These are phyloP conservation scores for Conus canariensis DNA, from an alignment of 2,888 invertebrate genomes.

Conservation along the genomic window DNA sequence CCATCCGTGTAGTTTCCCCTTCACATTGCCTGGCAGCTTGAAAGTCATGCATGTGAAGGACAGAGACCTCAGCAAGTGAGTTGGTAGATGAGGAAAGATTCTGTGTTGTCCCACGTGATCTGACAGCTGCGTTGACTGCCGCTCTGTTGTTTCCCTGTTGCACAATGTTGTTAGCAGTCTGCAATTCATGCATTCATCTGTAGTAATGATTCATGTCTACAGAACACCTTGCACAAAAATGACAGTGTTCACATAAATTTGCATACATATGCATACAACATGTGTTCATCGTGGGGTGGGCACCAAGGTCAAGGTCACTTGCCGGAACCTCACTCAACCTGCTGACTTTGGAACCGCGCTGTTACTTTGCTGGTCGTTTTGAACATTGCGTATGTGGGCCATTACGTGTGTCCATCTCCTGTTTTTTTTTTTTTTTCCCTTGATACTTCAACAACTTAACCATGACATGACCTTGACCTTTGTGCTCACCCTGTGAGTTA, in stretches of 20 bases:
- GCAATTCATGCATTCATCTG: constrained; percentile 28
- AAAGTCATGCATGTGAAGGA: too few relatives aligned
- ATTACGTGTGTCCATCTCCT: too few relatives aligned
- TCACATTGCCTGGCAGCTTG: too few relatives aligned
- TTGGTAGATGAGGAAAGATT: too few relatives aligned
- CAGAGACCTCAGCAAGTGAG: too few relatives aligned
- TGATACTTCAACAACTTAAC: constrained; percentile 8
- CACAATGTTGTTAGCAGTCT: background rate
- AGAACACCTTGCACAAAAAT: constrained; percentile 34
- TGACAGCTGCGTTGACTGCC: constrained; percentile 16
- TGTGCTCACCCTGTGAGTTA: background rate
- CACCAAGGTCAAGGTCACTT: background rate
- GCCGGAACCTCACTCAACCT: background rate
- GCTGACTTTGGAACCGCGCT: background rate
- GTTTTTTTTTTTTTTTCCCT: background rate
- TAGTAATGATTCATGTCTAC: constrained; percentile 5
- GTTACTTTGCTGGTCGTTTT: background rate
- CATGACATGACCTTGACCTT: constrained; percentile 10
- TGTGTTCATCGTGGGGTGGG: constrained; percentile 11
- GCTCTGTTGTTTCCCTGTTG: background rate
- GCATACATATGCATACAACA: constrained; percentile 39
- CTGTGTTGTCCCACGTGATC: background rate
- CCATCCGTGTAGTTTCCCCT: too few relatives aligned
- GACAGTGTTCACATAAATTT: constrained; percentile 30
- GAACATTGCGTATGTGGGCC: background rate